Evolutionary conservation across 2,888 invertebrate genomes (phyloP).

Genomic region (Eretmocerus hayati): DNA sequence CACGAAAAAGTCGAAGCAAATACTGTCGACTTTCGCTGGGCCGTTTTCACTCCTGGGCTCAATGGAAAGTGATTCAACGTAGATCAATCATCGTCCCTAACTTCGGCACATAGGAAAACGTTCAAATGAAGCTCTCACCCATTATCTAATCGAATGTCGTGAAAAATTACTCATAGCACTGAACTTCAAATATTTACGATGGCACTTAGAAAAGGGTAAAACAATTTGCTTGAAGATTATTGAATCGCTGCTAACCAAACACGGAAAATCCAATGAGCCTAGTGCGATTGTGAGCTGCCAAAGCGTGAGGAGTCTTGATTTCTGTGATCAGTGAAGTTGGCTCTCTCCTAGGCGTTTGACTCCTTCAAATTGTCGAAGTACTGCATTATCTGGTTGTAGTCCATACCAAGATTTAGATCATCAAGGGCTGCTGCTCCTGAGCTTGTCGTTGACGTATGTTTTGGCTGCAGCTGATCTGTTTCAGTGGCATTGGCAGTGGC

Average conservation of each 20-base stretch:
- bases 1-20: conserved; percentile 12
- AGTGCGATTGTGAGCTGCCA: conserved; percentile 7
- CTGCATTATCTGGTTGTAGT: conserved; percentile 96
- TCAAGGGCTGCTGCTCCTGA: conserved; percentile 62
- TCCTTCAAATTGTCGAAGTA: conserved; percentile 97
- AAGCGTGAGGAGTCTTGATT: conserved; percentile 16
- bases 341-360: conserved; percentile 67
- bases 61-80: no score
- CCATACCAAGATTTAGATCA: conserved; percentile 79
- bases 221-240: no score
- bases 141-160: no score
- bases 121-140: not conserved
- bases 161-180: no score
- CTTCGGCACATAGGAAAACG: not conserved
- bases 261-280: not conserved
- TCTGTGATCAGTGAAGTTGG: conserved; percentile 11
- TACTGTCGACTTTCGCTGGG: conserved; percentile 4
- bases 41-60: conserved; percentile 11
- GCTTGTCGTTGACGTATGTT: not conserved
- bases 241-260: not conserved
- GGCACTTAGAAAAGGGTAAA: no score
- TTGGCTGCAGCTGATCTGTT: conserved; percentile 44
- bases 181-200: no score
- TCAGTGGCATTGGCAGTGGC: conserved; percentile 46
- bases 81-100: no score